Conservation (phyloP, 2,888 invertebrate species). For the Idaea aversata region DNA sequence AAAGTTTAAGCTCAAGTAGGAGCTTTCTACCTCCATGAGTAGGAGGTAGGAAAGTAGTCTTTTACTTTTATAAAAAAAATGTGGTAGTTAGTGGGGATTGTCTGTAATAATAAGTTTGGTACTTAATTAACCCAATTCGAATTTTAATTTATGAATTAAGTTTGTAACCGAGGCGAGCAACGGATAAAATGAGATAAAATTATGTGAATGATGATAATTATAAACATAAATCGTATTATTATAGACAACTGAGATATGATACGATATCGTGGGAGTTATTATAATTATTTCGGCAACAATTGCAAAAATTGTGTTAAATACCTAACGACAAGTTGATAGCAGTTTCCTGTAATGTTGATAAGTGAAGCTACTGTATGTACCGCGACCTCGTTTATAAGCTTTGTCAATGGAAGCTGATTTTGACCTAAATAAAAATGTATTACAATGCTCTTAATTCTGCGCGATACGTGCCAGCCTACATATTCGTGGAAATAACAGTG, state of each 20-base stretch:
- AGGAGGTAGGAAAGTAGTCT: no score
- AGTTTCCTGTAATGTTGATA: slow-evolving; percentile 70
- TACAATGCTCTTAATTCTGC: slow-evolving; percentile 44
- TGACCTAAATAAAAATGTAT: slow-evolving; percentile 62
- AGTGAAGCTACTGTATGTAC: slow-evolving; percentile 60
- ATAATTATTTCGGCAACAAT: slow-evolving; percentile 77
- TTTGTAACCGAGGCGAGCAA: background rate
- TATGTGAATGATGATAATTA: background rate
- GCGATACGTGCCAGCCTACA: slow-evolving; percentile 23
- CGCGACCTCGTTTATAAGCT: slow-evolving; percentile 73
- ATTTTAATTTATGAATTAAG: background rate
- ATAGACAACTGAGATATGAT: slow-evolving; percentile 38
- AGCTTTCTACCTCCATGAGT: no score
- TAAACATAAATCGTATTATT: background rate
- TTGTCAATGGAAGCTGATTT: slow-evolving; percentile 75
- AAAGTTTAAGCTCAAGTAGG: no score
- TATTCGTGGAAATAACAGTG: slow-evolving; percentile 23
- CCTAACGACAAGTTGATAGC: slow-evolving; percentile 76
- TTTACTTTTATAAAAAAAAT: no score
- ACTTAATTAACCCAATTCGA: background rate
- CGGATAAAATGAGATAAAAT: background rate
- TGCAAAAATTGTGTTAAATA: slow-evolving; percentile 77
- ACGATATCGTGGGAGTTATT: slow-evolving; percentile 58
- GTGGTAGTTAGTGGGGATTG: no score
- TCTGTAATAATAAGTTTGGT: no score